phyloP scores from a whole-genome alignment of 1,140 invertebrate genomes.

The Arctopsyche grandis region DNA sequence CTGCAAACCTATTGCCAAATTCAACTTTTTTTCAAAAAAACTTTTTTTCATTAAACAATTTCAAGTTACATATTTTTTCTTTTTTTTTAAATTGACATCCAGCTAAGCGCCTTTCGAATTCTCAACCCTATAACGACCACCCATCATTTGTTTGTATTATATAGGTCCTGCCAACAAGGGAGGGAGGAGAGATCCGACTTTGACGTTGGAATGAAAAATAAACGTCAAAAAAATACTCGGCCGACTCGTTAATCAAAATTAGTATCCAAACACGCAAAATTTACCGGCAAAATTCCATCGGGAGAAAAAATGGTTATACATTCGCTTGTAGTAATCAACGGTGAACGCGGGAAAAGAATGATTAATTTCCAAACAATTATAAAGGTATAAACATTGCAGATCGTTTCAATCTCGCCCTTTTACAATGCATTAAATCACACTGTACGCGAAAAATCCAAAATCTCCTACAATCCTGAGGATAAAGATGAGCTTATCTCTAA shows the following conservation, averaged over 20 bases:
- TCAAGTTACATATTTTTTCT: not conserved
- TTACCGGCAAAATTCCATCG: slow-evolving; percentile 12
- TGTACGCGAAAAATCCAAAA: not conserved
- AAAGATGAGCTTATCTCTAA: slow-evolving; percentile 21
- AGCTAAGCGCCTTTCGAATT: not conserved
- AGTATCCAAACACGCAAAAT: not conserved
- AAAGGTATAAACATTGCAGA: slow-evolving; percentile 17
- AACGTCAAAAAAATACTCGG: slow-evolving; percentile 30
- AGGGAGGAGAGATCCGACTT: slow-evolving; percentile 7
- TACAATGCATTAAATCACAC: not conserved
- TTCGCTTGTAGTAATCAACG: too few relatives aligned
- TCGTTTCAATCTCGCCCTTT: not conserved
- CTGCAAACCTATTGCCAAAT: not conserved
- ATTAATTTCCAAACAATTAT: slow-evolving; percentile 40
- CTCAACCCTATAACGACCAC: not conserved
- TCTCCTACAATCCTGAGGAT: not conserved
- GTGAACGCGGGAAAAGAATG: slow-evolving; percentile 1
- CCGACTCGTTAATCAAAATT: slow-evolving; percentile 45
- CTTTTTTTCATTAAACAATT: slow-evolving; percentile 12
- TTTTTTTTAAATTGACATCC: not conserved
- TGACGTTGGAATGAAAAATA: slow-evolving; percentile 35
- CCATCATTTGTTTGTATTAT: not conserved
- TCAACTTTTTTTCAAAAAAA: not conserved
- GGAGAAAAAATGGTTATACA: not conserved
- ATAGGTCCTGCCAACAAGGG: not conserved